Evolutionary conservation across 2,113 vertebrate species (phyloP), one percentile per base, ranked within the genome.

Genomic region (Apus apus): DNA sequence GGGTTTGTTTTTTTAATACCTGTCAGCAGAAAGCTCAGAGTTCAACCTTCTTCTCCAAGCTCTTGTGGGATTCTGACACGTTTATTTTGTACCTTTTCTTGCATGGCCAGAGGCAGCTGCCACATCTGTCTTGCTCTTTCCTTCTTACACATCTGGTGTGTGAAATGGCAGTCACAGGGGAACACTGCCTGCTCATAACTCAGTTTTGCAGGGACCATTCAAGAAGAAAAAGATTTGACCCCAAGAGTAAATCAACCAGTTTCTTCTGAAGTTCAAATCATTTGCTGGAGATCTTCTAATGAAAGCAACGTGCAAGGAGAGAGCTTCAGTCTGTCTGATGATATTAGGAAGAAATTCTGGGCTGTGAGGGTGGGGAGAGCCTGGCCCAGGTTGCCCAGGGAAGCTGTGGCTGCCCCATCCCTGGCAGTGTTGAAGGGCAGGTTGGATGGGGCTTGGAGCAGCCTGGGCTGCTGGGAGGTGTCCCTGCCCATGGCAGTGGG

Each of bases 241-340:
- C 34, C 54, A 58, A 16, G n/a, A 93, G 86, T 65, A 57, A 86
- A 86, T 62, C 36, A 34, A 1, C 4, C 40, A 5, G 23, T 36
- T 83, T n/a, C 50, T 21, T 79, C 50, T 70, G 16, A 61, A 73
- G 30, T 48, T 36, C 23, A 30, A 2, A 19, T 57, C 5, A 8
- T 68, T 80, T 5, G 0, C 54, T 80, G 54, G 79, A 87, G 71
- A 32, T 27, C 11, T 34, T 19, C 36, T 45, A 16, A 26, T 23
- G 27, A 14, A 64, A 27, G 19, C 0, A 0, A 12, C 9, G 20
- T 7, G 38, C 19, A 40, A 43, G 76, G 46, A 66, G 32, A 25
- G 62, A 51, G 10, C 38, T 51, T 36, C 17, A 5, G 25, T 57
- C 12, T 79, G 34, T n/a, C 11, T 53, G 12, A 73, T 45, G 66